These are phyloP conservation scores for Osmerus eperlanus DNA, from an alignment of 2,113 vertebrate genomes.

Conservation along the genomic window DNA sequence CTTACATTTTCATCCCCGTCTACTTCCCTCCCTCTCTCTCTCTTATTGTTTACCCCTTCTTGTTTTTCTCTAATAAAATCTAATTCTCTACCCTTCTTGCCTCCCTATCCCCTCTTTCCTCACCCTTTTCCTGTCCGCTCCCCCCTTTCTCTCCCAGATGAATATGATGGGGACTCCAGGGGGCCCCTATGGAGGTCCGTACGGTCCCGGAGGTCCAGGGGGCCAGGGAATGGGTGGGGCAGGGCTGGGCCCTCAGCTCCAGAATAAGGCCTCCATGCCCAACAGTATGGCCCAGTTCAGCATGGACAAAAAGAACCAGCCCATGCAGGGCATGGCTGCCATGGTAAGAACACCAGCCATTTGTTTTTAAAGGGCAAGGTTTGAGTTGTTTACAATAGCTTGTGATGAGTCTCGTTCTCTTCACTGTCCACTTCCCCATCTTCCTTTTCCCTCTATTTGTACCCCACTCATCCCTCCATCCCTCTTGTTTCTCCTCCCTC, in stretches of 20 bases:
- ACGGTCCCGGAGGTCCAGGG: conserved; percentile 68
- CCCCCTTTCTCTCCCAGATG: conserved; percentile 71
- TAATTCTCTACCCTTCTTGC: neutral
- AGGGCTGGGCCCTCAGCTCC: conserved; percentile 89
- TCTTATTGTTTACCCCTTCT: neutral
- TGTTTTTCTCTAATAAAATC: neutral
- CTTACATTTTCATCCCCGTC: neutral
- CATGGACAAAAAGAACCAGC: conserved; percentile 90
- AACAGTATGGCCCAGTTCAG: conserved; percentile 88
- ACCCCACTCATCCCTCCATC: too few species aligned
- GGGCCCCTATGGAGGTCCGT: conserved; percentile 83
- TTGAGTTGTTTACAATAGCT: conserved; percentile 1
- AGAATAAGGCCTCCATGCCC: conserved; percentile 85
- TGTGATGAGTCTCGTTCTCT: neutral
- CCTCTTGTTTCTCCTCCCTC: neutral
- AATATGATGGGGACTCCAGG: conserved; percentile 89
- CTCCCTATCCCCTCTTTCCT: neutral
- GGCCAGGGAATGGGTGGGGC: conserved; percentile 83
- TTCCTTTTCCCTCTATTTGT: neutral
- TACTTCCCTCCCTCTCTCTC: neutral
- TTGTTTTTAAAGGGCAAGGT: neutral
- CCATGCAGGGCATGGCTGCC: conserved; percentile 83
- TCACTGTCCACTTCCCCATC: neutral
- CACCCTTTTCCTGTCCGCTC: neutral
- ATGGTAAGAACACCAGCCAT: conserved; percentile 77